Percentiles rank a stretch among this genome's conserved stretches.
Evolutionary conservation across 2,797 vertebrate species (phyloP).

Genomic region (Peromyscus nudipes): DNA sequence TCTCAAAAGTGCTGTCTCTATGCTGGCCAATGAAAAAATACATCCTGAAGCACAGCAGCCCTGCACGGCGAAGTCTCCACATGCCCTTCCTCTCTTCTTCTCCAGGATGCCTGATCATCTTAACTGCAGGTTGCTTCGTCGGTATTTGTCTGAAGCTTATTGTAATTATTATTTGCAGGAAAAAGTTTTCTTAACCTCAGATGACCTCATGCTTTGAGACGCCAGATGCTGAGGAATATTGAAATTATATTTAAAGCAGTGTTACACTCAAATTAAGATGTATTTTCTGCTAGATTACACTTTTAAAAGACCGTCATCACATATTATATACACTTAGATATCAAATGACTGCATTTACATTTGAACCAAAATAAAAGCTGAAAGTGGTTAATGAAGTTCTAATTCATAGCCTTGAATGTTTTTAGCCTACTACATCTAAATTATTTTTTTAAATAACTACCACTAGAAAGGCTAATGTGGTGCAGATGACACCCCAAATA

Average conservation of each 20-base stretch:
- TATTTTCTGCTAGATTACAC: conserved; percentile 86
- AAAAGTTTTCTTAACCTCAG: conserved; percentile 85
- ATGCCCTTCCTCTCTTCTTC: neutral
- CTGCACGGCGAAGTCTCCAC: neutral
- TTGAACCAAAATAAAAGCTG: conserved; percentile 85
- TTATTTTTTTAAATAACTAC: conserved; percentile 84
- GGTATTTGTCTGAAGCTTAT: conserved; percentile 67
- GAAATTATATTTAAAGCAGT: conserved; percentile 85
- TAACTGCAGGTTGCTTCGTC: conserved; percentile 58
- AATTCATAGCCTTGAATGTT: conserved; percentile 83
- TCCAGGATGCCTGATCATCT: conserved; percentile 12
- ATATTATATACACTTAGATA: conserved; percentile 86
- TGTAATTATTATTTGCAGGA: conserved; percentile 69
- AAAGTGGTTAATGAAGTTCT: conserved; percentile 75
- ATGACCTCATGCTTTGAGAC: conserved; percentile 82
- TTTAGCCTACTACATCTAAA: conserved; percentile 84
- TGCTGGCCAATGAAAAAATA: neutral
- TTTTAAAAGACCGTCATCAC: conserved; percentile 85
- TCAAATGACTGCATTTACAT: conserved; percentile 86
- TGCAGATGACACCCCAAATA: conserved; percentile 77
- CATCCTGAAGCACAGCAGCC: neutral
- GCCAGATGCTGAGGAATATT: conserved; percentile 84
- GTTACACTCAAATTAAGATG: conserved; percentile 85
- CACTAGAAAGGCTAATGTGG: conserved; percentile 76
- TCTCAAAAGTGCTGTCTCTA: conserved; percentile 2